phyloP scores from a whole-genome alignment of 2,113 vertebrate species.

The Cyanoramphus novaezelandiae region DNA sequence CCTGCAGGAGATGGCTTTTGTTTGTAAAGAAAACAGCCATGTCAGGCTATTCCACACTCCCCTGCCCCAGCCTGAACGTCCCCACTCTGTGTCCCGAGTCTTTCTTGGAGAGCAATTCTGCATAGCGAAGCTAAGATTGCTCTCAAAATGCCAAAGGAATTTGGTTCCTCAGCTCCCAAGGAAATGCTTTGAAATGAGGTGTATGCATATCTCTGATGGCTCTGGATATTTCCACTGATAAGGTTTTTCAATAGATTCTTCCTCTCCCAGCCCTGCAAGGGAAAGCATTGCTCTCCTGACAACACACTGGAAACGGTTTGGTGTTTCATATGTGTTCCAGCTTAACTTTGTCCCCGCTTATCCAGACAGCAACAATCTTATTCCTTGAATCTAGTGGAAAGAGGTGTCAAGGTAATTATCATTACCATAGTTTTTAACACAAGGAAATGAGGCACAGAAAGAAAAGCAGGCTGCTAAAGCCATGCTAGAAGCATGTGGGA shows the following conservation, averaged over 20 bases:
- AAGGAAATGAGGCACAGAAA: background rate
- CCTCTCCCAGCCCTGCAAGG: background rate
- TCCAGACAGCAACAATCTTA: background rate
- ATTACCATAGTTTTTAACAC: background rate
- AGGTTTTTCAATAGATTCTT: background rate
- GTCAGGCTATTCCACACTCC: background rate
- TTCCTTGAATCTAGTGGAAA: background rate
- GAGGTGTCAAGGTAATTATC: background rate
- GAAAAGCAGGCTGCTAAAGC: background rate
- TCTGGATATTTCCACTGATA: background rate
- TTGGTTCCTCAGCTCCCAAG: background rate
- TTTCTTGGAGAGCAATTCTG: background rate
- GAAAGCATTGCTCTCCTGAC: background rate
- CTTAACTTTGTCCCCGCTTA: accelerated
- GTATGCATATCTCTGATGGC: background rate
- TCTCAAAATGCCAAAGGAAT: conserved; percentile 26
- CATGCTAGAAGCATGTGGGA: background rate
- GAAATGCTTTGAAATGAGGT: conserved; percentile 5
- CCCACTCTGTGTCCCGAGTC: background rate
- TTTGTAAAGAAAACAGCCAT: conserved; percentile 47
- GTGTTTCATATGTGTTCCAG: background rate
- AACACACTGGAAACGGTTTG: background rate
- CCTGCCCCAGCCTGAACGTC: background rate
- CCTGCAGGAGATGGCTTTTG: background rate
- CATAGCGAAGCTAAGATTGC: background rate